Conservation (phyloP, 2,113 vertebrate species). For the Pteronura brasiliensis region DNA sequence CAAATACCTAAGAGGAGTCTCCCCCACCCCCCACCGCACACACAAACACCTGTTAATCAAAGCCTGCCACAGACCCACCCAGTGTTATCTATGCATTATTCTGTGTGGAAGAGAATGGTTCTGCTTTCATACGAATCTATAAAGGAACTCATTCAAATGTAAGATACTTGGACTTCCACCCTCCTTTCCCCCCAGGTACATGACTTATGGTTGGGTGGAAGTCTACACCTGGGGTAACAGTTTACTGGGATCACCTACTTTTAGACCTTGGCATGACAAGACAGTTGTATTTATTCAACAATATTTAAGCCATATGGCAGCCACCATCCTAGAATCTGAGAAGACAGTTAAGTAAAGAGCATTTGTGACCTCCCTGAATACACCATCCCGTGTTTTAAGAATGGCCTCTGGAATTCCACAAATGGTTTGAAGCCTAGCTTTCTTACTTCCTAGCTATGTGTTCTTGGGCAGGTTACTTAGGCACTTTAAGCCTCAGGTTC, state of each 20-base stretch:
- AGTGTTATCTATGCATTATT: background rate
- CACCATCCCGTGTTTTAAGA: background rate
- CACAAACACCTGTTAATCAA: background rate
- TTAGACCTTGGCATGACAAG: background rate
- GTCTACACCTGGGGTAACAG: background rate
- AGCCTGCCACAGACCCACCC: background rate
- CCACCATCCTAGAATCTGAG: background rate
- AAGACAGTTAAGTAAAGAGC: background rate
- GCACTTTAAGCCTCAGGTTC: background rate
- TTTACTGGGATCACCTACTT: background rate
- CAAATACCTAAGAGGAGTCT: background rate
- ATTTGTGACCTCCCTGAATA: background rate
- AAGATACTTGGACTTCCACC: background rate
- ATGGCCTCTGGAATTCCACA: background rate
- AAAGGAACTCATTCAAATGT: background rate
- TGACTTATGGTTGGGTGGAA: background rate
- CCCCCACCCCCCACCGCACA: too few relatives aligned
- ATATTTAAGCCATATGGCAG: conserved; percentile 20
- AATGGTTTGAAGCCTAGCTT: background rate
- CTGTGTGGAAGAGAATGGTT: background rate
- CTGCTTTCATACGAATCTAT: background rate
- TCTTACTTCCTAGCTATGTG: background rate
- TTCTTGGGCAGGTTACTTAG: background rate
- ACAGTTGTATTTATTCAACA: background rate
- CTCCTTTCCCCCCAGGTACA: background rate